These are phyloP conservation scores for Zosterops borbonicus DNA, from an alignment of 2,113 vertebrate genomes.

Conservation along the genomic window DNA sequence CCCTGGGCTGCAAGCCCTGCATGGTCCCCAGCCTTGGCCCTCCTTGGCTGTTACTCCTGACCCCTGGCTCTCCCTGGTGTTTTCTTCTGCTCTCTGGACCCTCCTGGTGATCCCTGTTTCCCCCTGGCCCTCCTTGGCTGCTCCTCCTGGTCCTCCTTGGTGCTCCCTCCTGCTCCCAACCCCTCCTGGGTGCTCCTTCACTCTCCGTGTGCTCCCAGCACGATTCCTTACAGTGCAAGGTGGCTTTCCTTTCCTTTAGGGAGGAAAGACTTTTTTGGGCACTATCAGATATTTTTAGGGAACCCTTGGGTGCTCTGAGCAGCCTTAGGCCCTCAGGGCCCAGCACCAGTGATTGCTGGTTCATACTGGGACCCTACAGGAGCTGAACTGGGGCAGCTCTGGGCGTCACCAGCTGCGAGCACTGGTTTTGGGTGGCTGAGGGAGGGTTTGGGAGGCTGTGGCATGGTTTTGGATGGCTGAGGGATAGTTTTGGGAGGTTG, in stretches of 20 bases:
- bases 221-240: accelerated
- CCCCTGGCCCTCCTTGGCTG: neutral
- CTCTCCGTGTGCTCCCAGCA: accelerated
- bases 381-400: neutral
- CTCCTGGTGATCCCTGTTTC: no score
- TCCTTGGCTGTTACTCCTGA: neutral
- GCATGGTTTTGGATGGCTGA: no score
- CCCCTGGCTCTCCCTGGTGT: neutral
- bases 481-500: neutral
- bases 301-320: neutral
- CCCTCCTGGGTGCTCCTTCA: neutral
- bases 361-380: neutral
- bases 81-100: neutral
- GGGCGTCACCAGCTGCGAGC: accelerated
- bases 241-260: neutral
- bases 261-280: accelerated
- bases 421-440: neutral
- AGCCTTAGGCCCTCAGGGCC: neutral
- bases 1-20: accelerated
- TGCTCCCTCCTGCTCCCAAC: no score
- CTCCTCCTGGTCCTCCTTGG: neutral
- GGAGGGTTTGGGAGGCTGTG: neutral
- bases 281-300: neutral
- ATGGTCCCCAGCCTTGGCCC: accelerated
- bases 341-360: neutral